A percentile compares a stretch with the other conserved stretches of the same genome.
phyloP scores from a whole-genome alignment of 2,888 invertebrate genomes.

The Serrognathus titanus region DNA sequence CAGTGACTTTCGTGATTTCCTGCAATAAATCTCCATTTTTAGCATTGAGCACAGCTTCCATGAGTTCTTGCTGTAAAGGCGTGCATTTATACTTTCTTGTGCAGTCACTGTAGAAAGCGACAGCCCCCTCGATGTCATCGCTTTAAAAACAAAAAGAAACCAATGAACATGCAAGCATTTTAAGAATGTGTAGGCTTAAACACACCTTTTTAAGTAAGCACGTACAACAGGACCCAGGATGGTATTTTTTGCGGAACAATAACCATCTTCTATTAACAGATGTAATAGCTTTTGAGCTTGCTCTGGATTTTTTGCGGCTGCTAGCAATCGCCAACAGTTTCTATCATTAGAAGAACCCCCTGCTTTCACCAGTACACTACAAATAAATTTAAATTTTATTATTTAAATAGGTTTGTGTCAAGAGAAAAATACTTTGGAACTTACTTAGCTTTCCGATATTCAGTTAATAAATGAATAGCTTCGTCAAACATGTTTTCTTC shows the following conservation, averaged over 20 bases:
- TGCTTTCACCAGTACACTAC: neutral
- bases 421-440: neutral
- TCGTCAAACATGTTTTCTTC: conserved; percentile 48
- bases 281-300: conserved; percentile 53
- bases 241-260: conserved; percentile 56
- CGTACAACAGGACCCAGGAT: conserved; percentile 62
- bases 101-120: conserved; percentile 54
- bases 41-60: conserved; percentile 45
- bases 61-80: conserved; percentile 63
- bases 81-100: conserved; percentile 57
- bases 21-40: conserved; percentile 46
- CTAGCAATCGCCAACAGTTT: conserved; percentile 62
- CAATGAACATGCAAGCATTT: neutral
- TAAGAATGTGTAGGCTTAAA: conserved; percentile 28
- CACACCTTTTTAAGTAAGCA: conserved; percentile 57
- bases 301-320: conserved; percentile 50
- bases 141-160: conserved; percentile 37
- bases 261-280: conserved; percentile 51
- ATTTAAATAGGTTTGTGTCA: too few species aligned
- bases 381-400: neutral
- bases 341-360: conserved; percentile 47
- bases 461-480: conserved; percentile 52
- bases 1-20: conserved; percentile 40
- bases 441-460: conserved; percentile 52
- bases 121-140: conserved; percentile 52